These are phyloP conservation scores for Rhinichthys osculus DNA, from an alignment of 2,797 vertebrate genomes.

Conservation along the genomic window DNA sequence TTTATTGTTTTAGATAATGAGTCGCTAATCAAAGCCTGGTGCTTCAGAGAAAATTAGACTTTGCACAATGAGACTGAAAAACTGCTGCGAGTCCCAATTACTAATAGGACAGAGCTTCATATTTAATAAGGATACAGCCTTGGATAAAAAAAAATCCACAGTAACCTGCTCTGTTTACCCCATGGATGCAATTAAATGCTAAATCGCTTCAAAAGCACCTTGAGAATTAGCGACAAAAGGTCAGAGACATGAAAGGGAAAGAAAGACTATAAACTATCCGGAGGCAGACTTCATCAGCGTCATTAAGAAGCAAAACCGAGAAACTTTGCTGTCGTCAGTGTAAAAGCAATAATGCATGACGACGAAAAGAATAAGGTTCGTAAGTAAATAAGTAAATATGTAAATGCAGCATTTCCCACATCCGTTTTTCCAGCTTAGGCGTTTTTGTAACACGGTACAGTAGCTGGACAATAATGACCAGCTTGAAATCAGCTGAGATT, in stretches of 20 bases:
- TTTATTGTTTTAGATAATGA: constrained; percentile 36
- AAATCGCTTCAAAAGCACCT: constrained; percentile 48
- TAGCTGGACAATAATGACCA: neutral
- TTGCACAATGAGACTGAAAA: constrained; percentile 26
- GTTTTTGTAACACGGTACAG: neutral
- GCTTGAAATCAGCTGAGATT: neutral
- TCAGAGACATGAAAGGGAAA: constrained; percentile 19
- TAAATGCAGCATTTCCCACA: constrained; percentile 6
- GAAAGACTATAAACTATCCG: constrained; percentile 26
- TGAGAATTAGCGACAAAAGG: constrained; percentile 44
- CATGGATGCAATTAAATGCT: constrained; percentile 54
- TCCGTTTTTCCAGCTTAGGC: neutral
- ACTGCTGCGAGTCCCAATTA: constrained; percentile 51
- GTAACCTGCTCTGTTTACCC: constrained; percentile 34
- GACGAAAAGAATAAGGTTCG: neutral
- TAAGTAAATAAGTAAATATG: neutral
- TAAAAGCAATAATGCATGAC: constrained; percentile 13
- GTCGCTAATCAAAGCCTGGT: constrained; percentile 28
- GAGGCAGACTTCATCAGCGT: constrained; percentile 34
- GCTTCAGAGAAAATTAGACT: constrained; percentile 17
- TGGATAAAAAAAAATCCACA: neutral
- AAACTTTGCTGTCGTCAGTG: neutral
- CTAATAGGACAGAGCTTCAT: constrained; percentile 38
- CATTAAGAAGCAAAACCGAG: constrained; percentile 26
- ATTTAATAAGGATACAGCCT: constrained; percentile 32